phyloP scores from a whole-genome alignment of 2,797 vertebrate genomes.

The Sciurus vulgaris region DNA sequence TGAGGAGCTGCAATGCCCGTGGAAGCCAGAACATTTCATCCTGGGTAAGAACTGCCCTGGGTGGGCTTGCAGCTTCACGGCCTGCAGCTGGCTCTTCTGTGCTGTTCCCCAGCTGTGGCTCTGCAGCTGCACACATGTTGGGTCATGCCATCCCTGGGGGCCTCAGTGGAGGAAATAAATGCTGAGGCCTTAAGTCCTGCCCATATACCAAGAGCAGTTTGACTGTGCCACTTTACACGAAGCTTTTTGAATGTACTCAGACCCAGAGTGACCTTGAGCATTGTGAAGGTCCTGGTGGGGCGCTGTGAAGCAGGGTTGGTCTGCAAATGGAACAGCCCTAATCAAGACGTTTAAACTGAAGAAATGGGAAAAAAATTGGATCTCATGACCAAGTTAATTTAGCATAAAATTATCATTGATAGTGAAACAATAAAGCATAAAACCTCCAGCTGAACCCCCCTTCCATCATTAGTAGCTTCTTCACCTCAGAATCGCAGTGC shows the following conservation, averaged over 20 bases:
- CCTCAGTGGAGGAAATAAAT: constrained; percentile 85
- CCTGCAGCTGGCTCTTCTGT: constrained; percentile 88
- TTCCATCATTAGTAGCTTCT: background rate
- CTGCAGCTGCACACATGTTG: constrained; percentile 90
- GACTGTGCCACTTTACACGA: constrained; percentile 91
- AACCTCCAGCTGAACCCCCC: background rate
- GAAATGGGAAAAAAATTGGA: constrained; percentile 59
- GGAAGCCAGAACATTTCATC: constrained; percentile 64
- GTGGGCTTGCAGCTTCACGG: constrained; percentile 86
- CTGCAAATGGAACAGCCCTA: constrained; percentile 87
- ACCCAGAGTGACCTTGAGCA: constrained; percentile 92
- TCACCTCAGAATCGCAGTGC: background rate
- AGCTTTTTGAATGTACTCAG: constrained; percentile 93
- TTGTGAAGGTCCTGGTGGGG: constrained; percentile 93
- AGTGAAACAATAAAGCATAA: background rate
- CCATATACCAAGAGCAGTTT: constrained; percentile 84
- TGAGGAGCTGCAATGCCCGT: background rate
- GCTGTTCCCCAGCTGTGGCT: constrained; percentile 89
- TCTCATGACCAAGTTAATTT: background rate
- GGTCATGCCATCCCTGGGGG: constrained; percentile 93
- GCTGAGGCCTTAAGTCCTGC: constrained; percentile 89
- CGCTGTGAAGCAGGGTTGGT: constrained; percentile 92
- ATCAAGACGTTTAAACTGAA: background rate
- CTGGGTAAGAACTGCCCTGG: constrained; percentile 78
- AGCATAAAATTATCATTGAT: background rate